Base-by-base conservation (phyloP, 2,888 invertebrate species). In the Mamestra brassicae region DNA sequence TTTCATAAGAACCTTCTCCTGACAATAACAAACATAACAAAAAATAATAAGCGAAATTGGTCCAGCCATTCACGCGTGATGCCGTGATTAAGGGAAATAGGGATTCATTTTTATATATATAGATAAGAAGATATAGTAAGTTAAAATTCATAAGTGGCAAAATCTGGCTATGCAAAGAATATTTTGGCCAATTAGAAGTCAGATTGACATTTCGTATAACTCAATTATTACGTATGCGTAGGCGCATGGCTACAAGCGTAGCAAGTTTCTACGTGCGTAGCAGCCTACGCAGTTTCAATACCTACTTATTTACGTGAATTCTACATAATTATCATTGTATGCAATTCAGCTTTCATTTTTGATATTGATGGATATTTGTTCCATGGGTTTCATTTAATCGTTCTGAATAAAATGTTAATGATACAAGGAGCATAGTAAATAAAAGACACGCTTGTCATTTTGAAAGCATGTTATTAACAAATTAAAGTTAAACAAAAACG, bases 401-500 rank as follows among this genome's bases (percentile, higher is more conserved):
- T 58, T 3, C 17, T 4, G n/a, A 58, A 52, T 74, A 47, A n/a
- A 57, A 63, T 63, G 5, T 7, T 52, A 47, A n/a, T 57, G 38
- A 11, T 57, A 50, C n/a, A 8, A 74, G 10, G 57, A 70, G n/a
- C 34, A 50, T 34, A 50, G 17, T 4, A 13, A 42, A 58, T 50
- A 58, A 58, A 26, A 26, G 11, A 42, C 36, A 57, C 36, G 54
- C 17, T 52, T 7, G 15, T 62, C 26, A 38, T 62, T 34, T 58
- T 36, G 2, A 36, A 54, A 75, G 26, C 38, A 26, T 52, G 15
- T 17, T 54, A n/a, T 54, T 10, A 60, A 42, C 13, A 50, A 81
- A 81, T 50, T 65, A 26, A 61, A 55, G 8, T 36, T 55, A 74
- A 65, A 75, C 47, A 75, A 54, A 47, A 47, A 50, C 38, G 17